These are phyloP conservation scores for Tenebrio molitor DNA, from an alignment of 1,140 invertebrate species.

Conservation along the genomic window DNA sequence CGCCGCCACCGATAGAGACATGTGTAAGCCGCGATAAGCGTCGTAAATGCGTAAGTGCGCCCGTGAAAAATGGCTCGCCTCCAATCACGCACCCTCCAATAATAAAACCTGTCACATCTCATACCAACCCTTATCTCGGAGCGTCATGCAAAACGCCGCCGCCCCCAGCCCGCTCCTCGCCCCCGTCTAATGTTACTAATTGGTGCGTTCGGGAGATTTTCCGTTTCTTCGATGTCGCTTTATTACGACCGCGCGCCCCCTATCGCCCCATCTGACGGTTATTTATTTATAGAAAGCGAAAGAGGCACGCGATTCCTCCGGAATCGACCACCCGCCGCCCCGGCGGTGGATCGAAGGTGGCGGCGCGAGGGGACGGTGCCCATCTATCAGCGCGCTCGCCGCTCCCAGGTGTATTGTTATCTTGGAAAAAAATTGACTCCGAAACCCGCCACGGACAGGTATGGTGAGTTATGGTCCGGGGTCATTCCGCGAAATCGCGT, in stretches of 20 bases:
- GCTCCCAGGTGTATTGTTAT: constrained; percentile 44
- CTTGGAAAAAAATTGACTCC: constrained; percentile 21
- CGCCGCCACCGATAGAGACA: constrained; percentile 19
- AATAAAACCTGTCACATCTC: constrained; percentile 32
- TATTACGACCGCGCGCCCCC: background rate
- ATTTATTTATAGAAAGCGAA: constrained; percentile 50
- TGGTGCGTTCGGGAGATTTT: constrained; percentile 39
- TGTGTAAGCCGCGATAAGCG: constrained; percentile 30
- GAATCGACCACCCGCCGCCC: background rate
- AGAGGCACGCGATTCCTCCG: constrained; percentile 44
- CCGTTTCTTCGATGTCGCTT: constrained; percentile 23
- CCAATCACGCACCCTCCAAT: constrained; percentile 15
- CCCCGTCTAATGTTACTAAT: constrained; percentile 46
- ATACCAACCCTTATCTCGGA: background rate
- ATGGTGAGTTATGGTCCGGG: background rate
- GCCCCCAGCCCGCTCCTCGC: constrained; percentile 16
- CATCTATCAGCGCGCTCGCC: constrained; percentile 44
- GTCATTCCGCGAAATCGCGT: too few relatives aligned
- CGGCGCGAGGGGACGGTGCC: constrained; percentile 10
- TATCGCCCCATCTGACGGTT: constrained; percentile 23
- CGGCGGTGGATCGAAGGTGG: background rate
- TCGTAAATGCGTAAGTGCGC: constrained; percentile 19
- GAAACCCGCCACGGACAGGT: background rate
- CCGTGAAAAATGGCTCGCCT: constrained; percentile 6
- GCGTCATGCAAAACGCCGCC: constrained; percentile 20